Base-by-base conservation (phyloP, 2,888 invertebrate species). In the Trachelus troglodyta region DNA sequence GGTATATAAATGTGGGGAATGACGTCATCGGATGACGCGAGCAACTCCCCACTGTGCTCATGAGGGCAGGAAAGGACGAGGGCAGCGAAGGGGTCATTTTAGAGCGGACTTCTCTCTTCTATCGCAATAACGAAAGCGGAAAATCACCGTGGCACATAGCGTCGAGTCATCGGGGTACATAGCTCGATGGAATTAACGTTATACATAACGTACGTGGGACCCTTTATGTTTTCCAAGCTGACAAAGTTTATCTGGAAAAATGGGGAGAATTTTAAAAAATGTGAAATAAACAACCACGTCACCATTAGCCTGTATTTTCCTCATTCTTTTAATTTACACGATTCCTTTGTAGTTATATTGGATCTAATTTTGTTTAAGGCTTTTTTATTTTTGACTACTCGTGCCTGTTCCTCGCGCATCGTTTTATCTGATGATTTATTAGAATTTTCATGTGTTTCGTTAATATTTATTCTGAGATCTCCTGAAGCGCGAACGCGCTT, bases 1-100 rank as follows among this genome's bases (percentile, higher is more conserved):
- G 33, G 76, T 80, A 79, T 81, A 80, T 79, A 80, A 84, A 79
- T 83, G 81, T 79, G 75, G 78, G 0, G 75, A 75, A 81, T 85
- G 86, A 85, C 88, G 88, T 88, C 88, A 88, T 82, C 82, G 79
- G 79, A 83, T 88, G 87, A 88, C 88, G 88, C 87, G 86, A 88
- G 85, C 84, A 83, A 81, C 80, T 76, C 83, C 81, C 83, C 79
- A 79, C 83, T 77, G 73, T 74, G 75, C 74, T 77, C 37, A 33
- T 15, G 35, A 75, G 15, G 75, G 31, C 69, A 31, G 69, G n/a
- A 30, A 37, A 69, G 34, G 75, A 75, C 37, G 75, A 75, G 56
- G 75, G 68, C 69, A 74, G 69, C 68, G 77, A 69, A 35, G 77
- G 75, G 74, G 76, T 71, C 71, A 68, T 56, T 73, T 37, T 33